phyloP scores from a whole-genome alignment of 2,888 invertebrate genomes.

The Epirrhoe alternata region DNA sequence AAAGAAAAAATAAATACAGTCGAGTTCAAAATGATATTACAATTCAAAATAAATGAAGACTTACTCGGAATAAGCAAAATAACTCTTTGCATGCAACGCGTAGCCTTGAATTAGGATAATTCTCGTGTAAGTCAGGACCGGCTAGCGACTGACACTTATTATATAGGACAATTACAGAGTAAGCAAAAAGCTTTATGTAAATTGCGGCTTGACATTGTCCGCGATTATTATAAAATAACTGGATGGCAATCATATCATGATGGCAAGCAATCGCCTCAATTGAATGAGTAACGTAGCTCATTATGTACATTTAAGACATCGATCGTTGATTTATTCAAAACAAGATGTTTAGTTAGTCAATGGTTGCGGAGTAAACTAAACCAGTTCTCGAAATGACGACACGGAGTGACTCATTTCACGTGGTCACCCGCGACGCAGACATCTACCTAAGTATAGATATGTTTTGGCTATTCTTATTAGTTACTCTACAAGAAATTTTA shows the following conservation, averaged over 20 bases:
- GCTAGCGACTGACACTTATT: slow-evolving; percentile 54
- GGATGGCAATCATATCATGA: slow-evolving; percentile 59
- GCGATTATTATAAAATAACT: slow-evolving; percentile 61
- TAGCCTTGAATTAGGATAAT: slow-evolving; percentile 72
- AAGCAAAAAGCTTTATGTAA: slow-evolving; percentile 68
- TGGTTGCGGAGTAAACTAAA: slow-evolving; percentile 32
- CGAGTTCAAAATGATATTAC: slow-evolving; percentile 19
- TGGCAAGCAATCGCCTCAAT: slow-evolving; percentile 41
- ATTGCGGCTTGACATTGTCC: slow-evolving; percentile 62
- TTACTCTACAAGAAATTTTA: neutral
- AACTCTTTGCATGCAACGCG: slow-evolving; percentile 54
- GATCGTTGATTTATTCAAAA: slow-evolving; percentile 28
- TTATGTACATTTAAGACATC: slow-evolving; percentile 8
- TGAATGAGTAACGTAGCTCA: slow-evolving; percentile 20
- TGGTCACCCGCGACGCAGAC: slow-evolving; percentile 17
- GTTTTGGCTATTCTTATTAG: neutral
- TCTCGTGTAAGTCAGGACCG: slow-evolving; percentile 57
- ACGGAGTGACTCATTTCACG: slow-evolving; percentile 41
- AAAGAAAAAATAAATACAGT: slow-evolving; percentile 14
- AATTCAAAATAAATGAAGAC: slow-evolving; percentile 41
- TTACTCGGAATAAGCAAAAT: slow-evolving; percentile 36
- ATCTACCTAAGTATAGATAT: slow-evolving; percentile 13
- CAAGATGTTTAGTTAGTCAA: slow-evolving; percentile 28
- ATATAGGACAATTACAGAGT: slow-evolving; percentile 66
- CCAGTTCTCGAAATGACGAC: slow-evolving; percentile 39